Base-by-base conservation (phyloP, 2,888 invertebrate genomes). In the Halocaridina rubra region DNA sequence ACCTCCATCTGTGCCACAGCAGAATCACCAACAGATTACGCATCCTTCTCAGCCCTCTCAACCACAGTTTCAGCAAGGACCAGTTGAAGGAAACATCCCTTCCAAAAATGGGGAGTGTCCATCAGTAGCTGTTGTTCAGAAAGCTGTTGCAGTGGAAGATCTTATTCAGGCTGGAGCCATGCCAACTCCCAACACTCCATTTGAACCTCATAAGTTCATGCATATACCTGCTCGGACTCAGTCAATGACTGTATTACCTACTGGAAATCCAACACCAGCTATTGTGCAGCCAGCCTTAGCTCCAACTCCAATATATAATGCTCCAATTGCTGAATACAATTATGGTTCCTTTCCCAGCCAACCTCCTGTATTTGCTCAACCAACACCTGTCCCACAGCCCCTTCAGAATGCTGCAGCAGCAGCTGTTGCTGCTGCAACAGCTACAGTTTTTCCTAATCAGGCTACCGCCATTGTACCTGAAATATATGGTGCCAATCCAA, bases 91-190 rank as follows among this genome's bases (percentile, higher is more conserved):
- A 27, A 29, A 33, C 4, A 74, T 77, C 3, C 32, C 69, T 10
- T 19, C 79, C n/a, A 86, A 82, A 24, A 86, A 86, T 80, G 86
- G 86, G 5, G 82, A 86, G 4, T 67, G 77, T 33, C 64, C 85
- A 46, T 39, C 79, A 39, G 53, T 71, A 53, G 59, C 78, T 24
- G 81, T 75, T n/a, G 64, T 81, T n/a, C 64, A 78, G 27, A 86
- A 86, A 57, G 61, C 61, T 32, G 19, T 71, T 19, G 30, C 78
- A n/a, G 86, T 86, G 8, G 86, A 86, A 32, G 86, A 86, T 24
- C 16, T 86, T 10, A 32, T 78, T 16, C 86, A 75, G 19, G 57
- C 74, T 32, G 82, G 82, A 19, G 80, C 78, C 3, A 16, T 78
- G 3, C 78, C 79, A 13, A 46, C 86, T 22, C 61, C 81, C 39